Base-by-base conservation (phyloP, 2,888 invertebrate genomes). In the Apamea epomidion region DNA sequence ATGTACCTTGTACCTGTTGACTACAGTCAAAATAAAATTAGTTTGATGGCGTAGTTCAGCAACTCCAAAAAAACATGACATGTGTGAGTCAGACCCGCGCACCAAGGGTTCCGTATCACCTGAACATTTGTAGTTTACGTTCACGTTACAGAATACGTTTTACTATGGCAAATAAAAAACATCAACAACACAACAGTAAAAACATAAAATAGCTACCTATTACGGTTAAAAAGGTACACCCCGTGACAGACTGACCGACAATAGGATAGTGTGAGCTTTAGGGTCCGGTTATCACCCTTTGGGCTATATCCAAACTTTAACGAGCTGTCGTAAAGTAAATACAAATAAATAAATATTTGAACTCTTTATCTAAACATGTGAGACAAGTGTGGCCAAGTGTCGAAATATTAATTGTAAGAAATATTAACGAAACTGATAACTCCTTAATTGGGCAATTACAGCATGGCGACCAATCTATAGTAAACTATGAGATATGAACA, bases 371-470 rank as follows among this genome's bases (percentile, higher is more conserved):
- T 12, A 1, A 7, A 32, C 58, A 45, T 48, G 64, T 29, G 62
- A 14, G 64, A 54, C 64, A 42, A 29, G 10, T 29, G 76, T 51
- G 18, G 25, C 0, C 74, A 64, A 29, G 51, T 76, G 64, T 76
- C 4, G 42, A 64, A 76, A 77, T 29, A 4, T 42, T 48, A 6
- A 29, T 45, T 74, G 32, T 48, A 48, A 37, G 32, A 45, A 32
- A 64, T 25, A 29, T 51, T 64, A 51, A 76, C 29, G 8, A 64
- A 51, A 76, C 18, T 25, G 62, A 76, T 77, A 64, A 74, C 32
- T 54, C 16, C 16, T 16, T 51, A 51, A 25, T 32, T 54, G 12
- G 12, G 18, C 14, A 8, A 42, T n/a, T 42, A 25, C 4, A 16
- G 42, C 25, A 7, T 0, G n/a, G 14, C 25, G n/a, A 68, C n/a